Base-by-base conservation (phyloP, 2,113 vertebrate species). In the Calyptomena viridis region DNA sequence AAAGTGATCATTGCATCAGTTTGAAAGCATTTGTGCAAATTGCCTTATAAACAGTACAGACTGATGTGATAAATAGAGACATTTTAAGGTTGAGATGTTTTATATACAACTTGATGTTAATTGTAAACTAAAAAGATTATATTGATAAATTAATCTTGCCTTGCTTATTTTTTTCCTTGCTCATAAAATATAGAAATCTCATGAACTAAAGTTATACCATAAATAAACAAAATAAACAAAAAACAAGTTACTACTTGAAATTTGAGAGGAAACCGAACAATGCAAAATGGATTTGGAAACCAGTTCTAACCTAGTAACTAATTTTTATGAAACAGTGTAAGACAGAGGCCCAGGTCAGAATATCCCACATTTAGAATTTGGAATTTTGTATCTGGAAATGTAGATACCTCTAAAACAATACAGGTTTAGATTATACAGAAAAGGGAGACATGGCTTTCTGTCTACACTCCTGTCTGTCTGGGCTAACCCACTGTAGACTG, bases 21-120 rank as follows among this genome's bases (percentile, higher is more conserved):
- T 74, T 81, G 81, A 94, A 94, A 64, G 50, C 37, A 74, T 84
- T 95, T 95, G 47, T 79, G 16, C n/a, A 92, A 95, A 95, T 77
- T 89, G 31, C 44, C 55, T 81, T 66, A 56, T 92, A 46, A 80
- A 55, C 67, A n/a, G 47, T 4, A 4, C n/a, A 86, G 82, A 77
- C 64, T 88, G 78, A 89, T 93, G 82, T 87, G 89, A 77, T 89
- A 94, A 95, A 81, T 42, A 82, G 84, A 81, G 76, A 31, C 55
- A 35, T 91, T 90, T 94, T 93, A 93, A 81, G 73, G 53, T 59
- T 93, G 77, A 87, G 42, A 90, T 86, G 31, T 90, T 85, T 84
- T 74, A 52, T 85, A 42, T 72, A 78, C 37, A 80, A 33, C 72
- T 73, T 6, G 18, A 25, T 86, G 49, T 21, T 95, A 93, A 96